Conservation (phyloP, 2,113 vertebrate species). For the Channa argus region DNA sequence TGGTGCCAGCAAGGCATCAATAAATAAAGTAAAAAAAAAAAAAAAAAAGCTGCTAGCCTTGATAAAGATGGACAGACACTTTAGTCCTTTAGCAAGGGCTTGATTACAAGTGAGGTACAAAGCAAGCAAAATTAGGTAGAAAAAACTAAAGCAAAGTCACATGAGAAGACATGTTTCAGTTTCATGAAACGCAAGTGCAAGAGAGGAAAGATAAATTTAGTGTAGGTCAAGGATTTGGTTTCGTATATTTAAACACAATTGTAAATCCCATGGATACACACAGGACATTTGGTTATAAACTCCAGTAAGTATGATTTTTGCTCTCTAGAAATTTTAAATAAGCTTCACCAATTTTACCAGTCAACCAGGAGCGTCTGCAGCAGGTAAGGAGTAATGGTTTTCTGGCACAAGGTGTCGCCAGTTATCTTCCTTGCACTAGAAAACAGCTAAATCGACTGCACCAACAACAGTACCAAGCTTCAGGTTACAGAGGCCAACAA, state of each 20-base stretch:
- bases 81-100: no score
- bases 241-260: no score
- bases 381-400: not conserved
- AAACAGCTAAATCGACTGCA: not conserved
- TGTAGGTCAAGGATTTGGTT: no score
- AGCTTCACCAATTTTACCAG: not conserved
- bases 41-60: not conserved
- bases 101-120: no score
- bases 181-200: no score
- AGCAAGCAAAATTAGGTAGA: no score
- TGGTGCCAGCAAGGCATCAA: conserved; percentile 11
- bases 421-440: not conserved
- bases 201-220: no score
- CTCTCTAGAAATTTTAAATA: not conserved
- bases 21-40: not conserved
- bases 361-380: not conserved
- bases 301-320: not conserved
- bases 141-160: no score
- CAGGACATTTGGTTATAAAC: not conserved
- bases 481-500: not conserved
- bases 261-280: no score
- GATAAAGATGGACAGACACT: no score
- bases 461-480: not conserved
- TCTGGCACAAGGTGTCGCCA: conserved; percentile 15
- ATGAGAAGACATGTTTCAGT: no score